Base-by-base conservation (phyloP, 2,113 vertebrate genomes). In the Hiodon tergisus region DNA sequence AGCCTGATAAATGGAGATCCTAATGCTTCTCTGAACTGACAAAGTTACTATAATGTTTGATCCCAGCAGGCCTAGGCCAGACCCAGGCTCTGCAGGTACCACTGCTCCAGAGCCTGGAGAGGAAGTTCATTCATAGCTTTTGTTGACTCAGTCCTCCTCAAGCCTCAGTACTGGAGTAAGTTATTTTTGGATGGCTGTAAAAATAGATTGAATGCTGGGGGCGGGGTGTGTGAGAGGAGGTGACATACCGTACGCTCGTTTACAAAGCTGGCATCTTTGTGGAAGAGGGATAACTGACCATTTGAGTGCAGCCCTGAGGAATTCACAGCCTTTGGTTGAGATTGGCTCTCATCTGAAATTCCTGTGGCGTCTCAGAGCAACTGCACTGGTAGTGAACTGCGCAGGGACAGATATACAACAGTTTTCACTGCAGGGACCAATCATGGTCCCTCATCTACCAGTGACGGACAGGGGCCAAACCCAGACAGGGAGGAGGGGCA, bases 301-400 rank as follows among this genome's bases (percentile, higher is more conserved):
- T 88, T 85, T 87, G 88, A 92, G 82, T 82, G n/a, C 87, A 86
- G 88, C 83, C 77, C 81, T 85, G 77, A 85, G 92, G 91, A 91
- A 89, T 93, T 93, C 84, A 77, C 86, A 85, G 88, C 91, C 91
- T 90, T 87, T 89, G 92, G 88, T 85, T 88, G 91, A 87, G 81
- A 81, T 2, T 92, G 92, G 91, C 92, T 88, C 88, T 95, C 93
- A 93, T 93, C 86, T 85, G 79, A 85, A 94, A 94, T 96, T 95
- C 93, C 93, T 92, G 70, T 83, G 88, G 88, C 91, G 91, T 31
- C 31, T 31, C 31, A 31, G 31, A 31, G 31, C 31, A 31, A 31
- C 31, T 31, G 31, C 31, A 31, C 31, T 31, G 31, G 31, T 31
- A 31, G 31, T 31, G 31, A 31, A 31, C 31, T 31, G 31, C 0